Evolutionary conservation across 2,888 invertebrate species (phyloP), one percentile per base, ranked within the genome.

Genomic region (Cheilosia vulpina): DNA sequence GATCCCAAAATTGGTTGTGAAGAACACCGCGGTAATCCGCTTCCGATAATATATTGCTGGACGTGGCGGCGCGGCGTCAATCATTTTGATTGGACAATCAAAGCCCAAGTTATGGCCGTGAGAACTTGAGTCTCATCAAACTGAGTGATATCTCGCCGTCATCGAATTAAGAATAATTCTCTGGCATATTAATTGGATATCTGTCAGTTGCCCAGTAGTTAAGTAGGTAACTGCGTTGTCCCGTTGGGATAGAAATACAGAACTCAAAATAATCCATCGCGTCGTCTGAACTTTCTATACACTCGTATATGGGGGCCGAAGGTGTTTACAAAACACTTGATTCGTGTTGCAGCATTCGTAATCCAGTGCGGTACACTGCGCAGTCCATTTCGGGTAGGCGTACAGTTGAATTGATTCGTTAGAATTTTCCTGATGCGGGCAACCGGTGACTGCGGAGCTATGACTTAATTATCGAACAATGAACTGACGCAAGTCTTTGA

Each of bases 1-100:
- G 57, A 69, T 55, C 38, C 69, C 69, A 62, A 50, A 71, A 63
- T 62, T 78, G 78, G 63, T 47, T 69, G 52, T 41, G 55, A 78
- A 57, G 68, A 69, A 31, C 6, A 55, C 78, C 69, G 69, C 78
- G 50, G 41, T 78, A 78, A 78, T 78, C 78, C 69, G 78, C 78
- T 78, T 78, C 78, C 78, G 69, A 78, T 60, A 21, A 2, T 68
- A 60, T 68, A 60, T 60, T 45, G 43, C 60, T 24, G 11, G 45
- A 31, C 47, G n/a, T 31, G 17, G 34, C 21, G 69, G 55, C 63
- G 78, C 78, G 47, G 62, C 62, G 78, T 78, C 78, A 78, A 78
- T 78, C 78, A 78, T 69, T 77, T 78, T 78, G 78, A 78, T 78
- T 78, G 78, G 69, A 71, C 78, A 78, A 78, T 71, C 78, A 71